A percentile compares a stretch with the other conserved stretches of the same genome.
Evolutionary conservation across 2,797 vertebrate species (phyloP).

Genomic region (Pantherophis alleghaniensis): DNA sequence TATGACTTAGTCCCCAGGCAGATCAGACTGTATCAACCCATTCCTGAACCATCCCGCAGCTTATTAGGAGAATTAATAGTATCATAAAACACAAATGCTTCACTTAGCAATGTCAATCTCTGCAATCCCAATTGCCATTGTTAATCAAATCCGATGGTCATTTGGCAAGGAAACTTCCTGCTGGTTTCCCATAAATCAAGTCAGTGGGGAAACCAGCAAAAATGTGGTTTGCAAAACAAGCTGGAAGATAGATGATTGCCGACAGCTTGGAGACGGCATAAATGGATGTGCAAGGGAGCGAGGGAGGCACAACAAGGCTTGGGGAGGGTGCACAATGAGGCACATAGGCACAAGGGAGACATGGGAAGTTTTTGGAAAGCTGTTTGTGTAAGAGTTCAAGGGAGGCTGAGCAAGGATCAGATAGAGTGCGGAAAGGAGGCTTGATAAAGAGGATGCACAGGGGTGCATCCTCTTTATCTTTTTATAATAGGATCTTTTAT

Average conservation of each 20-base stretch:
- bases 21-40: too few species aligned
- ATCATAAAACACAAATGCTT: neutral
- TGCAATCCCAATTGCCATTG: neutral
- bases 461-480: neutral
- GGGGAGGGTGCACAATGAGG: neutral
- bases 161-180: neutral
- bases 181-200: neutral
- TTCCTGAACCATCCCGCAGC: too few species aligned
- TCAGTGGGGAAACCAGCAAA: neutral
- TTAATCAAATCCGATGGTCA: neutral
- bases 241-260: neutral
- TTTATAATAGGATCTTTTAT: neutral
- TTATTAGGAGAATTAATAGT: neutral
- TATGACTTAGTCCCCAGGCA: too few species aligned
- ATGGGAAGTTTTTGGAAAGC: neutral
- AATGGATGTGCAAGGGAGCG: accelerated
- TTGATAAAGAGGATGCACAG: neutral
- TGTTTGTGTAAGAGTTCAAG: neutral
- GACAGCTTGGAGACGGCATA: neutral
- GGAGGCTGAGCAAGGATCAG: neutral
- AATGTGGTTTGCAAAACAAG: neutral
- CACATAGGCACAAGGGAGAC: neutral
- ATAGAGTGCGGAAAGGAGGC: neutral
- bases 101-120: neutral
- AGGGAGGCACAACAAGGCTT: neutral